A percentile compares a stretch with the other conserved stretches of the same genome.
Evolutionary conservation across 1,140 invertebrate species (phyloP).

Genomic region (Drosophila tropicalis): DNA sequence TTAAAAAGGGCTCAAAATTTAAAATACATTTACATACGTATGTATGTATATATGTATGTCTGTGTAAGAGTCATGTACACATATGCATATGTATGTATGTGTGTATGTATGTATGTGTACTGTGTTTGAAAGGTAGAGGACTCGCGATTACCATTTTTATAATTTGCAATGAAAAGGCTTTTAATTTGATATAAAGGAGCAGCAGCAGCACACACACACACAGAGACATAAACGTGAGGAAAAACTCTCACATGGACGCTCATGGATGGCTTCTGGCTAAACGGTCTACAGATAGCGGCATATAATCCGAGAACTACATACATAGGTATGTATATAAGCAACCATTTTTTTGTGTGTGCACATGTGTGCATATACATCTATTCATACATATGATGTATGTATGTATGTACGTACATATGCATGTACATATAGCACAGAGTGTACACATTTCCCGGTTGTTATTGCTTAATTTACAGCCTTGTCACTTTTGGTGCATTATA

Average conservation of each 20-base stretch:
- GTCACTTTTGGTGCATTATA: slow-evolving; percentile 81
- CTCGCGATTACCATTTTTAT: slow-evolving; percentile 69
- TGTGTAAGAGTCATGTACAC: neutral
- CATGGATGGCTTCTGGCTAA: slow-evolving; percentile 34
- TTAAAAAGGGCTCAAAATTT: too few species aligned
- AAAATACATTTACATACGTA: too few species aligned
- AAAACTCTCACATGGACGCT: slow-evolving; percentile 38
- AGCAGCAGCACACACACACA: slow-evolving; percentile 2
- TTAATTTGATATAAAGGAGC: slow-evolving; percentile 61
- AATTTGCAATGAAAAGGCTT: slow-evolving; percentile 70
- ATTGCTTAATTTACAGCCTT: slow-evolving; percentile 80
- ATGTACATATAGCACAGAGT: slow-evolving; percentile 29
- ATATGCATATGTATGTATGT: neutral
- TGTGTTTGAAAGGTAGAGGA: slow-evolving; percentile 15
- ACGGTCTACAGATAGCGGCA: slow-evolving; percentile 68
- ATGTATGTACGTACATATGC: too few species aligned
- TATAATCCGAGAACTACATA: slow-evolving; percentile 54
- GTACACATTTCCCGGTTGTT: slow-evolving; percentile 61
- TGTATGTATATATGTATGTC: too few species aligned
- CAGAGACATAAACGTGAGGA: neutral
- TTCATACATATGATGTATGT: slow-evolving; percentile 4
- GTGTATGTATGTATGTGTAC: too few species aligned
- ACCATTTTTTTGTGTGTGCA: slow-evolving; percentile 8
- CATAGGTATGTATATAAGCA: slow-evolving; percentile 26
- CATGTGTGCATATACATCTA: slow-evolving; percentile 17